These are phyloP conservation scores for Trachurus trachurus DNA, from an alignment of 2,797 vertebrate species.

Conservation along the genomic window DNA sequence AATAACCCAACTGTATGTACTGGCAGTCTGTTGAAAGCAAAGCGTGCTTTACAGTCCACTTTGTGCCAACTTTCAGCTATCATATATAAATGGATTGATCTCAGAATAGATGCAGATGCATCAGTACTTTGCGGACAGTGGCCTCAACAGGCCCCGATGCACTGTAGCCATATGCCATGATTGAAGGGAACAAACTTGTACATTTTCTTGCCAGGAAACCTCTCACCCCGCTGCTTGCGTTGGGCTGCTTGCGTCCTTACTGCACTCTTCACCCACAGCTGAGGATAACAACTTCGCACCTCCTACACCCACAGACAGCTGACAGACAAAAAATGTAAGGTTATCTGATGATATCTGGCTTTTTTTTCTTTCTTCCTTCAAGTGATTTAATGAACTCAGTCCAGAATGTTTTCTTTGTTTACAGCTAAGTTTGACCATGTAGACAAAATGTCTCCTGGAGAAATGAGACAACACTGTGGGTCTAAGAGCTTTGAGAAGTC, in stretches of 20 bases:
- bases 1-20: neutral
- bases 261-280: constrained; percentile 33
- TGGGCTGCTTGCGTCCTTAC: neutral
- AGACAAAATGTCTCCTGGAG: neutral
- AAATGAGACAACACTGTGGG: neutral
- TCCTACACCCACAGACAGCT: constrained; percentile 10
- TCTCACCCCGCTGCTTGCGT: neutral
- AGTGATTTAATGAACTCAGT: constrained; percentile 20
- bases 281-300: constrained; percentile 35
- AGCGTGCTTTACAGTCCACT: neutral
- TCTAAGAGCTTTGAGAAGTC: neutral
- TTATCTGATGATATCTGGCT: neutral
- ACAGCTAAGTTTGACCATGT: constrained; percentile 23
- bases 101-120: neutral
- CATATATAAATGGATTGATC: neutral
- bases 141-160: constrained; percentile 11
- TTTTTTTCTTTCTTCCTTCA: constrained; percentile 2
- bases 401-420: constrained; percentile 21
- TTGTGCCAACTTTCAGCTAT: neutral
- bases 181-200: constrained; percentile 3
- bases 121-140: neutral
- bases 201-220: constrained; percentile 31
- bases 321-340: constrained; percentile 12
- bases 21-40: constrained; percentile 2
- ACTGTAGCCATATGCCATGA: constrained; percentile 6